Evolutionary conservation across 2,113 vertebrate genomes (phyloP), one percentile per base, ranked within the genome.

Genomic region (Cinclus cinclus): DNA sequence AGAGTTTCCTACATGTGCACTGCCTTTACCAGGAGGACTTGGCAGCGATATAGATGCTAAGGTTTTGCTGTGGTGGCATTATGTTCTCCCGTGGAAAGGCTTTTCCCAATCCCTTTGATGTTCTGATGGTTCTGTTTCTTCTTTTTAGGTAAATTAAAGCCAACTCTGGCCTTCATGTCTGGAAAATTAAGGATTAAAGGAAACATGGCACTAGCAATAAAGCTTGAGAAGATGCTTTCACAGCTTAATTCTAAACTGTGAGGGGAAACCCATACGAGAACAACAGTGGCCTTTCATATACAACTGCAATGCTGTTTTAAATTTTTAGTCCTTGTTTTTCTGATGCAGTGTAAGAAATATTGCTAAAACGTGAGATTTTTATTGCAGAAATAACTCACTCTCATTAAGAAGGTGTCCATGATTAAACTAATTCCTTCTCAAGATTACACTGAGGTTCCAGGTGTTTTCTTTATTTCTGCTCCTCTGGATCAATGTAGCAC

Each of bases 101-200:
- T 76, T 15, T 53, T 25, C 78, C 22, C 19, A 24, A 2, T 47
- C 87, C 23, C 14, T 71, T 37, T 67, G 2, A 23, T 63, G 60
- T 80, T 49, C 33, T 90, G 15, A 90, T 59, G 6, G 7, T 75
- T 95, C 56, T 90, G 2, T 81, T 82, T 90, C 83, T 92, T 96
- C 14, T 49, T 96, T 97, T 90, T 69, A 99, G 99, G 99, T 55
- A 98, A 99, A 89, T 89, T 99, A 92, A 99, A 99, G 95, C 99
- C 99, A 67, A 99, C 99, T 11, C 75, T 99, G 98, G 99, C 99
- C 49, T 99, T 99, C 97, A 99, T 99, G 99, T 98, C 98, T 22
- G 99, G 99, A 94, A 99, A 98, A 95, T 83, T 99, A 96, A 98
- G 95, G 96, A 99, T 99, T 91, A 92, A 91, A 70, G 83, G 99